Conservation (phyloP, 1,140 invertebrate species). For the Cyrtorhinus lividipennis region DNA sequence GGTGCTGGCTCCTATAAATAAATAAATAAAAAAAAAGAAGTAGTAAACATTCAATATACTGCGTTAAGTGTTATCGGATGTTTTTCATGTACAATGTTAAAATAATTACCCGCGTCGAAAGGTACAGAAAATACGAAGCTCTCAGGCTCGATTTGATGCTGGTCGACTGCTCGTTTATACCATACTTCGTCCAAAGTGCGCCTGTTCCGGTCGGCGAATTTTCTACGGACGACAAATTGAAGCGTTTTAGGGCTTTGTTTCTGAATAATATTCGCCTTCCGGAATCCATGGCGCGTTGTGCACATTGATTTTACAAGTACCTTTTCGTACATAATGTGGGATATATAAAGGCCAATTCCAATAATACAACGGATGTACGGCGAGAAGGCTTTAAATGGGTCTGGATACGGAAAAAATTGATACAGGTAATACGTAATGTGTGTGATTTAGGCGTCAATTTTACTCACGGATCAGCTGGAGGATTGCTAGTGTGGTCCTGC, state of each 20-base stretch:
- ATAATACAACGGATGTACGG: too few relatives aligned
- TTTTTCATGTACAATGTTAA: background rate
- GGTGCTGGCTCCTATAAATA: constrained; percentile 28
- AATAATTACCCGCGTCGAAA: constrained; percentile 50
- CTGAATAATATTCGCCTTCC: constrained; percentile 1
- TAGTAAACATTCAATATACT: background rate
- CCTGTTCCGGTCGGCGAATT: constrained; percentile 65
- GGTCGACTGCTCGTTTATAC: constrained; percentile 86
- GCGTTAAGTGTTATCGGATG: too few relatives aligned
- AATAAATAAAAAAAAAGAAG: background rate
- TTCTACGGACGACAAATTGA: constrained; percentile 32
- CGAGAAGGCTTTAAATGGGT: too few relatives aligned
- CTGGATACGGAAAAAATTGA: too few relatives aligned
- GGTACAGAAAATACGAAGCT: constrained; percentile 87
- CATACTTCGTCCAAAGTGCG: constrained; percentile 77
- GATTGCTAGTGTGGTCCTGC: constrained; percentile 45
- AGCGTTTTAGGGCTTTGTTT: constrained; percentile 11
- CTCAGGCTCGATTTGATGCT: constrained; percentile 66
- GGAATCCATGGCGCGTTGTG: background rate
- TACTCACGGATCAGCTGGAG: constrained; percentile 33
- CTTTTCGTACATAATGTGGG: background rate
- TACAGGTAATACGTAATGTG: too few relatives aligned
- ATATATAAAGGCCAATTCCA: background rate
- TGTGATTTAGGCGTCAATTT: too few relatives aligned
- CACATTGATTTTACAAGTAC: background rate